Conservation (phyloP, 2,888 invertebrate species). For the Leptopilina drosophilae region DNA sequence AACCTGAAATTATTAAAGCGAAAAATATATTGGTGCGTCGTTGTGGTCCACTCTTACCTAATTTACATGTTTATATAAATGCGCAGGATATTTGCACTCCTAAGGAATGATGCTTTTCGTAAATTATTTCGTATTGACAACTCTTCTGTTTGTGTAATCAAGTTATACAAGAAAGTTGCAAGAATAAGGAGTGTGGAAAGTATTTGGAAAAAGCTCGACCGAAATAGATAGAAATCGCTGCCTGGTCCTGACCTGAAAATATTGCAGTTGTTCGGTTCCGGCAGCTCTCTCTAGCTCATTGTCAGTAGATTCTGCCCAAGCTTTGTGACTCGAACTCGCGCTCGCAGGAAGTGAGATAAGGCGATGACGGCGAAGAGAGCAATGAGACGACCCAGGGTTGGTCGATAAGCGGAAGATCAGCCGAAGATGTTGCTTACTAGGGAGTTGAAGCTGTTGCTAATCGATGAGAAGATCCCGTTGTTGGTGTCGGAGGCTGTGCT, state of each 20-base stretch:
- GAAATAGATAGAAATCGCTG: background rate
- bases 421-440: slow-evolving; percentile 89
- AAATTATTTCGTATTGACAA: background rate
- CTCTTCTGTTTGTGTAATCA: background rate
- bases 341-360: slow-evolving; percentile 57
- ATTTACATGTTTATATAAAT: background rate
- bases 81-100: no score
- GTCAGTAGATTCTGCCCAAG: background rate
- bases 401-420: slow-evolving; percentile 73
- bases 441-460: slow-evolving; percentile 87
- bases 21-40: background rate
- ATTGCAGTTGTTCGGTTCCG: background rate
- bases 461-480: slow-evolving; percentile 85
- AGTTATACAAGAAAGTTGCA: no score
- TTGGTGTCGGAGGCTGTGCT: slow-evolving; percentile 67
- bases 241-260: background rate
- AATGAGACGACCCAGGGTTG: slow-evolving; percentile 54
- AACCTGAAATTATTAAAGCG: background rate
- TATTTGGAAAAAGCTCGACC: background rate
- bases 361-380: slow-evolving; percentile 57
- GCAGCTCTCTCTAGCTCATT: background rate
- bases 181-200: no score
- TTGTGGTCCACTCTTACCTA: slow-evolving; percentile 25
- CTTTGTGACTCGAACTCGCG: slow-evolving; percentile 42
- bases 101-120: no score